These are phyloP conservation scores for Drosophila prolongata DNA, from an alignment of 2,888 invertebrate genomes.

Conservation along the genomic window DNA sequence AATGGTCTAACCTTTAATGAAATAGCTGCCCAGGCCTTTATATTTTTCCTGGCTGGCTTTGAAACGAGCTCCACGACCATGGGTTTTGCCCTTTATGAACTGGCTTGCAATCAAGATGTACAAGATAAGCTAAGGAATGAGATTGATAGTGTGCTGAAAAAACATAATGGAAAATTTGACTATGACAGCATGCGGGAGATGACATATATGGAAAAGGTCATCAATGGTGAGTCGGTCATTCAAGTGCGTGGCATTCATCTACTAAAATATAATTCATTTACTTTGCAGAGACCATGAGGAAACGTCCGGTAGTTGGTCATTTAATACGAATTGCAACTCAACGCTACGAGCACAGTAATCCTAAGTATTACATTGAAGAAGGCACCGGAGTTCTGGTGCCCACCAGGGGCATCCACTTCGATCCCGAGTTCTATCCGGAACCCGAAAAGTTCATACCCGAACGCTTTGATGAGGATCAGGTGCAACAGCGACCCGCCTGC, in stretches of 20 bases:
- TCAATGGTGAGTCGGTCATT: constrained; percentile 81
- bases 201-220: constrained; percentile 85
- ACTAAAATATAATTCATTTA: not conserved
- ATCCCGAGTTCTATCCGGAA: constrained; percentile 85
- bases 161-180: constrained; percentile 82
- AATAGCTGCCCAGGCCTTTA: constrained; percentile 85
- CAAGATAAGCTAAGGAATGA: constrained; percentile 85
- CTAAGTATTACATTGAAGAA: constrained; percentile 84
- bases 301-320: constrained; percentile 85
- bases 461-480: constrained; percentile 86
- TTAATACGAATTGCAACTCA: constrained; percentile 43
- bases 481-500: constrained; percentile 84
- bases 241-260: no score
- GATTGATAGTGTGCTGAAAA: constrained; percentile 73
- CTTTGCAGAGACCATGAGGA: constrained; percentile 86
- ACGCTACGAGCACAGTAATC: constrained; percentile 60
- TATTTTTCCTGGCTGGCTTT: constrained; percentile 86
- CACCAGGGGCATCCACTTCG: constrained; percentile 86
- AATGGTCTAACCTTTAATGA: constrained; percentile 54
- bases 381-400: constrained; percentile 82
- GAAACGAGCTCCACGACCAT: constrained; percentile 85
- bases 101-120: constrained; percentile 84
- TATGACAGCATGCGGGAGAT: constrained; percentile 85
- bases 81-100: constrained; percentile 85
- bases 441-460: constrained; percentile 88